Percentiles rank a stretch among this genome's conserved stretches.
phyloP scores from a whole-genome alignment of 1,140 invertebrate genomes.

The Dendroctonus valens region DNA sequence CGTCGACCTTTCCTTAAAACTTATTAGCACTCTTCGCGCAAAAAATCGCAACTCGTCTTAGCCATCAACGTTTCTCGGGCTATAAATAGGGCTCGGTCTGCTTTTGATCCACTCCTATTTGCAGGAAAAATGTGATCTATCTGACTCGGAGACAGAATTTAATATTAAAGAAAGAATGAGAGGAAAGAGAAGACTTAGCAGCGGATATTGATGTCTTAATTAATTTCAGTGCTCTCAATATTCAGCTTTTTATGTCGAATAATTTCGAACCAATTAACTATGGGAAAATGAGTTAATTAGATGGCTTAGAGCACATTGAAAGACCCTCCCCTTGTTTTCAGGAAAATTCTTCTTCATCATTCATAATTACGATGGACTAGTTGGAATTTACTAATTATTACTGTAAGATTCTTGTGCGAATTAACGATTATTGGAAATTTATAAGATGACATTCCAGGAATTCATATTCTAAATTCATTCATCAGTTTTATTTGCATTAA shows the following conservation, averaged over 20 bases:
- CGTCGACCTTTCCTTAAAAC: neutral
- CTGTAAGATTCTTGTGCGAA: too few species aligned
- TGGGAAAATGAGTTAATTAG: neutral
- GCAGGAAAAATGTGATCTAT: slow-evolving; percentile 10
- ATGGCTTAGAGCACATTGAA: too few species aligned
- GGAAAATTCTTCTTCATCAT: too few species aligned
- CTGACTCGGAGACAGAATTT: slow-evolving; percentile 9
- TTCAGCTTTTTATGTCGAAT: too few species aligned
- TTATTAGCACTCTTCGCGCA: neutral
- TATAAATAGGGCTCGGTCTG: slow-evolving; percentile 8
- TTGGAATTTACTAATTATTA: too few species aligned
- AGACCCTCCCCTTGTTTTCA: too few species aligned
- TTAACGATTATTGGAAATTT: too few species aligned
- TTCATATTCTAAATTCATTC: too few species aligned
- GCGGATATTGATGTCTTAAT: slow-evolving; percentile 11
- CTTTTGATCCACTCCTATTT: slow-evolving; percentile 11
- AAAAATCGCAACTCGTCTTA: slow-evolving; percentile 7
- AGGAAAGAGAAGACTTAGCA: neutral
- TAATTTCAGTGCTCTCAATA: neutral
- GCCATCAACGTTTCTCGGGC: slow-evolving; percentile 1
- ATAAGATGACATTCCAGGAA: too few species aligned
- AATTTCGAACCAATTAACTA: too few species aligned
- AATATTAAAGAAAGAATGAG: slow-evolving; percentile 7
- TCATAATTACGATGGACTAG: too few species aligned
- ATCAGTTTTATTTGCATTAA: too few species aligned